Evolutionary conservation across 2,113 vertebrate species (phyloP).

Genomic region (Equus quagga): DNA sequence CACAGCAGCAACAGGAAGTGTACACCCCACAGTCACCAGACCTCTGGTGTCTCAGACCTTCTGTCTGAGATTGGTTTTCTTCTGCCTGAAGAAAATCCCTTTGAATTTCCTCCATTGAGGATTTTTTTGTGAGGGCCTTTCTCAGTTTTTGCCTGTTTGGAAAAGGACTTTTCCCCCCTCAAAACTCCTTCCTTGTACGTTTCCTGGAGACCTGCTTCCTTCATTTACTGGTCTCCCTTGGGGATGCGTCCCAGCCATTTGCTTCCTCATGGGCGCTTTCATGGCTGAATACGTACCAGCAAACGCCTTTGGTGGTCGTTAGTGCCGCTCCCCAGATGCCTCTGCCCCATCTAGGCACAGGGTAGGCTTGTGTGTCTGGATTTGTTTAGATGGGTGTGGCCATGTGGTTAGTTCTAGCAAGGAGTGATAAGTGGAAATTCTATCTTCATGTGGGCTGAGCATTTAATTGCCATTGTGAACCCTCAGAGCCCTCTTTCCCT

Average conservation of each 20-base stretch:
- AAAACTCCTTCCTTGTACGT: background rate
- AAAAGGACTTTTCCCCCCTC: background rate
- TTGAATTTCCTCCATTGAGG: background rate
- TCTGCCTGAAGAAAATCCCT: background rate
- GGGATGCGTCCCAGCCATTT: background rate
- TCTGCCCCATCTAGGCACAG: background rate
- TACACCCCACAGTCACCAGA: background rate
- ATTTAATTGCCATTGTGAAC: background rate
- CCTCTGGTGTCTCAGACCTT: background rate
- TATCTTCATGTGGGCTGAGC: background rate
- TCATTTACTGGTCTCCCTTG: background rate
- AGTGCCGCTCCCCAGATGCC: background rate
- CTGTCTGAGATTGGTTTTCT: background rate
- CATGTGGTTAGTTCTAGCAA: background rate
- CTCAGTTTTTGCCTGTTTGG: background rate
- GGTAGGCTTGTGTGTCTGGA: background rate
- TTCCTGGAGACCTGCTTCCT: background rate
- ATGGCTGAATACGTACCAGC: background rate
- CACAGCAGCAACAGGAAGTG: too few relatives aligned
- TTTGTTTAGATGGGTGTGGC: background rate
- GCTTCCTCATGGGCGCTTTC: background rate
- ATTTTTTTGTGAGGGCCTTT: background rate
- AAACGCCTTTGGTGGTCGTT: background rate
- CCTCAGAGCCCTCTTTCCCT: background rate
- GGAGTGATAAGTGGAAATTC: background rate